Base-by-base conservation (phyloP, 2,113 vertebrate genomes). In the Psilopsiagon aymara region DNA sequence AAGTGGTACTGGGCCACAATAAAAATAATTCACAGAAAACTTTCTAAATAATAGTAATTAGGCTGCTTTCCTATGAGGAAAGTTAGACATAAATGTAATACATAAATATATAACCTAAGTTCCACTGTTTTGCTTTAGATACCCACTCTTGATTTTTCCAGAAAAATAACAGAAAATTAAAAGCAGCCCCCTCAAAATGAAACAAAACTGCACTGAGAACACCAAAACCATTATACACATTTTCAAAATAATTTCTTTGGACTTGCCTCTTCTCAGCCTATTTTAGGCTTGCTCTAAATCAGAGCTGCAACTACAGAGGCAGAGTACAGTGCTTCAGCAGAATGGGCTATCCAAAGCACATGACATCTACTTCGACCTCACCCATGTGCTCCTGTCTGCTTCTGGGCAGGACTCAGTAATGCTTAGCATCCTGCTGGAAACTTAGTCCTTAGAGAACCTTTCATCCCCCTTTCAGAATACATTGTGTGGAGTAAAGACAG, bases 1-100 rank as follows among this genome's bases (percentile, higher is more conserved):
- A 62, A 52, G 55, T 1, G 19, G 23, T 27, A 76, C 29, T 11
- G 14, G 1, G 1, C 3, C 18, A 11, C 4, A 7, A 68, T 19
- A 82, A 60, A 84, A 95, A 35, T 12, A 90, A 76, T 43, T 66
- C 28, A 67, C 33, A 73, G 55, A 79, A 64, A 66, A 7, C 13
- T 27, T 67, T 41, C 2, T 7, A 57, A 90, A 27, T 43, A 57
- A 29, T 15, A 87, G 46, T 41, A 41, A 82, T 39, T 28, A 82
- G 55, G 46, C 16, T 86, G 75, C 31, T 76, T 82, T 79, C n/a
- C 46, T 47, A 53, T 16, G 3, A 31, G n/a, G 7, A 47, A 70
- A 82, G n/a, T 31, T 12, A 19, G 31, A 68, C 7, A 17, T 27
- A 51, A 62, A 53, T 79, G 49, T 13, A 63, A 60, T 23, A 73